Evolutionary conservation across 2,113 vertebrate species (phyloP).

Genomic region (Nyctereutes procyonoides): DNA sequence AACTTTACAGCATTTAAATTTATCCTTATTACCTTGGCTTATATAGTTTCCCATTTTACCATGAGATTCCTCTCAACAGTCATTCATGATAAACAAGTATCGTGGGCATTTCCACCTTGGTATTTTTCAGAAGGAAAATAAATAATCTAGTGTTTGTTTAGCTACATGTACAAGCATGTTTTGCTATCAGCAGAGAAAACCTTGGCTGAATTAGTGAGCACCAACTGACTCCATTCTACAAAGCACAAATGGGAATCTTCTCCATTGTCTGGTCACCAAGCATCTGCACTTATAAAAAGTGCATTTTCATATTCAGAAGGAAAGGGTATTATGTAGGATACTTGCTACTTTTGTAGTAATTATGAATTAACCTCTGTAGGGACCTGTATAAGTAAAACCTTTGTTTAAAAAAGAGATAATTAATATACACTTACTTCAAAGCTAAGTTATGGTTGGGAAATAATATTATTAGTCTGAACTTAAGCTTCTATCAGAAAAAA

Average conservation of each 20-base stretch:
- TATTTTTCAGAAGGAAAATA: constrained; percentile 79
- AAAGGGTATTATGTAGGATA: constrained; percentile 80
- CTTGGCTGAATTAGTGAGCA: constrained; percentile 75
- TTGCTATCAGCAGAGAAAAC: constrained; percentile 82
- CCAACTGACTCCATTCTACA: constrained; percentile 82
- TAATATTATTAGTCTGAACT: neutral
- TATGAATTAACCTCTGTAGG: constrained; percentile 81
- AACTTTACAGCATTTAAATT: constrained; percentile 32
- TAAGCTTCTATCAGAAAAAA: constrained; percentile 17
- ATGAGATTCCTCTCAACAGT: neutral
- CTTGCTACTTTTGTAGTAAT: constrained; percentile 86
- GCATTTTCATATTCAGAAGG: constrained; percentile 83
- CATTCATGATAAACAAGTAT: constrained; percentile 79
- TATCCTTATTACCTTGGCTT: constrained; percentile 36
- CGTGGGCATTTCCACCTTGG: constrained; percentile 73
- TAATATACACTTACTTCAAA: constrained; percentile 74
- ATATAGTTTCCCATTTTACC: neutral
- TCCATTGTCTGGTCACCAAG: constrained; percentile 82
- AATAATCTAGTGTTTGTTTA: constrained; percentile 77
- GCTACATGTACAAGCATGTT: constrained; percentile 77
- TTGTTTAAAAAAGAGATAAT: constrained; percentile 82
- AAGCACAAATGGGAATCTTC: constrained; percentile 84
- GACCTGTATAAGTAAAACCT: constrained; percentile 85
- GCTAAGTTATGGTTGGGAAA: constrained; percentile 40
- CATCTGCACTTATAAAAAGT: constrained; percentile 83